Percentiles rank a stretch among this genome's conserved stretches.
Conservation (phyloP, 2,113 vertebrate genomes). For the Macquaria australasica region DNA sequence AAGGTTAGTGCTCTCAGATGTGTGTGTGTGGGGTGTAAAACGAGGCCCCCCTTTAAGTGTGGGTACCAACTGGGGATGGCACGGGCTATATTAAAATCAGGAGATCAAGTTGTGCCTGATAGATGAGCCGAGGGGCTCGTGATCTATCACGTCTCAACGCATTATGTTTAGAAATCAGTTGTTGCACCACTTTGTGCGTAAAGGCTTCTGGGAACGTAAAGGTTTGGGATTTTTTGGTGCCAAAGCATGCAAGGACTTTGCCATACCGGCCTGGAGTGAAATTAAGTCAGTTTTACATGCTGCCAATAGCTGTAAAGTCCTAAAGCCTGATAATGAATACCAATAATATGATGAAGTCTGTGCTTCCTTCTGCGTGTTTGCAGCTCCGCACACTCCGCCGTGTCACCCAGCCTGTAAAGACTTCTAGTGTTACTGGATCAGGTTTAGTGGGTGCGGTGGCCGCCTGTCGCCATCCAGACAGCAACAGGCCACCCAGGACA, state of each 20-base stretch:
- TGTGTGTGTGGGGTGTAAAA: conserved; percentile 24
- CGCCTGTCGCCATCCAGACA: conserved; percentile 55
- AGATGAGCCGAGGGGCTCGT: background rate
- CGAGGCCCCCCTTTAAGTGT: conserved; percentile 27
- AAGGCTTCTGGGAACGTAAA: background rate
- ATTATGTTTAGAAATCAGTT: background rate
- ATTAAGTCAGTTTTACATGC: background rate
- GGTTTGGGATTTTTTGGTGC: background rate
- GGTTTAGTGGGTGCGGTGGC: conserved; percentile 52
- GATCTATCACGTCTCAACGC: background rate
- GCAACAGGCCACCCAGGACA: conserved; percentile 50
- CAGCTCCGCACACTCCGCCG: conserved; percentile 21
- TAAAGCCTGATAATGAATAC: background rate
- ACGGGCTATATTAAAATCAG: conserved; percentile 13
- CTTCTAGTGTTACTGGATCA: conserved; percentile 61
- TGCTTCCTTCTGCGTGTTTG: background rate
- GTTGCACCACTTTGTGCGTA: background rate
- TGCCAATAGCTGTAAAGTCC: background rate
- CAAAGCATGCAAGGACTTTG: background rate
- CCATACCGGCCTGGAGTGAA: background rate
- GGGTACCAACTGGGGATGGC: conserved; percentile 5
- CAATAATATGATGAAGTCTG: background rate
- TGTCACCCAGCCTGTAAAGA: conserved; percentile 24
- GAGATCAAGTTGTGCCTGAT: conserved; percentile 3
- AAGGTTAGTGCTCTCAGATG: conserved; percentile 86